Base-by-base conservation (phyloP, 2,888 invertebrate genomes). In the Eupithecia vulgata region DNA sequence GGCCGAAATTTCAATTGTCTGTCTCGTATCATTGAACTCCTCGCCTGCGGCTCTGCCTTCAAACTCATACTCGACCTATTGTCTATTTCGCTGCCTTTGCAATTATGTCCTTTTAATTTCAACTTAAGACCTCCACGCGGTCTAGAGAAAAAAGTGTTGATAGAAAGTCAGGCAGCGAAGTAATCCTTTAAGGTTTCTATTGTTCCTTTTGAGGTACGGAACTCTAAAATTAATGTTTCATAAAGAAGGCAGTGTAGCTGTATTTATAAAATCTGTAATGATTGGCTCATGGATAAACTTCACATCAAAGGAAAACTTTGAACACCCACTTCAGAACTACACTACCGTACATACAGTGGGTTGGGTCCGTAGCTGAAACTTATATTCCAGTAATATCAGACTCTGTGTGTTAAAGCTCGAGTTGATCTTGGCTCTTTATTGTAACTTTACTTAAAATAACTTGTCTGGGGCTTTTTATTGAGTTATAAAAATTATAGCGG, bases 401-500 rank as follows among this genome's bases (percentile, higher is more conserved):
- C 3, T 10, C 64, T n/a, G 59, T n/a, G 37, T 25, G 35, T 42
- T 42, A 66, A 59, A 71, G 57, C 59, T 8, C 17, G 34, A 37
- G 21, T 34, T 42, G 70, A 70, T 52, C 65, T 57, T 52, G 40
- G 52, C 25, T 66, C 71, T 66, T 66, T 42, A 59, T 37, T 37
- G 70, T 34, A 66, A 68, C 73, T 64, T 62, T n/a, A 45, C 42
- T 69, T 48, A 57, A 57, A 66, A 68, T 64, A 70, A 62, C 67
- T 68, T 61, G 64, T 68, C 68, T 72, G 15, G 64, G 12, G 30
- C 37, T 67, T 69, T 73, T 70, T 70, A 65, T 70, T 57, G 37
- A 70, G 67, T 73, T 70, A 35, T 70, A 73, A 67, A 74, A 70
- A 65, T 65, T 68, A 40, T 57, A 35, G 34, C 30, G 10, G n/a